Evolutionary conservation across 2,888 invertebrate species (phyloP), one percentile per base, ranked within the genome.

Genomic region (Xestoiulus laeticollis): DNA sequence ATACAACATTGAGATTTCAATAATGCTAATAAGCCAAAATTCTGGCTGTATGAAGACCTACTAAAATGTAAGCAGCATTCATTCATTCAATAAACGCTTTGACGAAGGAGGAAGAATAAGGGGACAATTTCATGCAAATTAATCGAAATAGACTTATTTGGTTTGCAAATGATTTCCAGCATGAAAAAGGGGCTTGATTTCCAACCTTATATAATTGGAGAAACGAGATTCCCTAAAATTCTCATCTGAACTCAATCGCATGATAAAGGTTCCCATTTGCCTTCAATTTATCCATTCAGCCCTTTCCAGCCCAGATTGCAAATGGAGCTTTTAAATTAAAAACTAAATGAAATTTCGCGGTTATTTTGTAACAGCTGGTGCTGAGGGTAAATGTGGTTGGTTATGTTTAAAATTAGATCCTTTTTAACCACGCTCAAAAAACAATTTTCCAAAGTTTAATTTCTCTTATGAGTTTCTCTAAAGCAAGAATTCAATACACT

Each of bases 161-260:
- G 59, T 59, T 59, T 59, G 59, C 59, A 59, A 59, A 59, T 59
- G 59, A 59, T 22, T 59, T 6, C 59, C n/a, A 22, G 59, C 59
- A n/a, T 59, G 8, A n/a, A 59, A 59, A 59, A 59, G 59, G n/a
- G 22, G 59, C 59, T 59, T 59, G 59, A 59, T 59, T 59, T 59
- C 59, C 59, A 22, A 59, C 3, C 22, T n/a, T n/a, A n/a, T 59
- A 59, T 59, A 59, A 59, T 59, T 22, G 59, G n/a, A 8, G n/a
- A 59, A 59, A 59, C n/a, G 59, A 4, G 22, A 59, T 5, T 22
- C 59, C 22, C 59, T 59, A 8, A 59, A 59, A n/a, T 59, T 59
- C 22, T 22, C n/a, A 22, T 22, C 3, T n/a, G 59, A 59, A 59
- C 22, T 59, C 59, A 59, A 59, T 59, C 59, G 8, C 38, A 38